Conservation (phyloP, 1,140 invertebrate genomes). For the Trachymyrmex septentrionalis region DNA sequence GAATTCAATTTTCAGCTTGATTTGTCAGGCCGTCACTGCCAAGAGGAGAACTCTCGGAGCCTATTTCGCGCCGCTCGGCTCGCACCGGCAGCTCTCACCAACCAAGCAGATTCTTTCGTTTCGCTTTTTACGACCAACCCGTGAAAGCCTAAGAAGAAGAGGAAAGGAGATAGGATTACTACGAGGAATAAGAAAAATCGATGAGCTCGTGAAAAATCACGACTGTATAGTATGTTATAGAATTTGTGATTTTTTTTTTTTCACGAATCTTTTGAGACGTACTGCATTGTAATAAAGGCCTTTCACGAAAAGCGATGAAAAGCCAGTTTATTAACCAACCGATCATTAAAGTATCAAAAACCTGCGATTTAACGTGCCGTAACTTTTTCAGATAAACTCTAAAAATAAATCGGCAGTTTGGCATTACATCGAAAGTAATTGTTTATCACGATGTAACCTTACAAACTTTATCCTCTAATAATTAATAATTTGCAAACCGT, state of each 20-base stretch:
- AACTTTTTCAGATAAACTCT: background rate
- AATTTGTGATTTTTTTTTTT: background rate
- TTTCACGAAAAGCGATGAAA: background rate
- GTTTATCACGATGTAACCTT: background rate
- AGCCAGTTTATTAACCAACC: background rate
- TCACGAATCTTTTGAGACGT: too few relatives aligned
- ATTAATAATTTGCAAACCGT: background rate
- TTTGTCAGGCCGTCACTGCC: conserved; percentile 83
- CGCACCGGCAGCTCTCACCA: conserved; percentile 70
- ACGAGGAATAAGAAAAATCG: conserved; percentile 48
- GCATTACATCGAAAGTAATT: background rate
- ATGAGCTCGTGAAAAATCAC: conserved; percentile 13
- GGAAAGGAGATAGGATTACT: background rate
- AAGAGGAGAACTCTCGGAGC: conserved; percentile 77
- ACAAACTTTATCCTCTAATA: background rate
- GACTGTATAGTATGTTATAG: background rate
- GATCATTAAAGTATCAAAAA: background rate
- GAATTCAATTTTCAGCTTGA: conserved; percentile 86
- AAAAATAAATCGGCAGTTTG: background rate
- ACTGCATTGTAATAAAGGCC: background rate
- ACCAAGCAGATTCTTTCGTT: conserved; percentile 81
- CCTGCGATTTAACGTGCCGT: background rate
- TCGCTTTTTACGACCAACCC: conserved; percentile 74
- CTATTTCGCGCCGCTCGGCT: conserved; percentile 80
- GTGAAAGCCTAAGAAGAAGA: background rate